Conservation (phyloP, 2,888 invertebrate species). For the Thecocarcelia acutangulata region DNA sequence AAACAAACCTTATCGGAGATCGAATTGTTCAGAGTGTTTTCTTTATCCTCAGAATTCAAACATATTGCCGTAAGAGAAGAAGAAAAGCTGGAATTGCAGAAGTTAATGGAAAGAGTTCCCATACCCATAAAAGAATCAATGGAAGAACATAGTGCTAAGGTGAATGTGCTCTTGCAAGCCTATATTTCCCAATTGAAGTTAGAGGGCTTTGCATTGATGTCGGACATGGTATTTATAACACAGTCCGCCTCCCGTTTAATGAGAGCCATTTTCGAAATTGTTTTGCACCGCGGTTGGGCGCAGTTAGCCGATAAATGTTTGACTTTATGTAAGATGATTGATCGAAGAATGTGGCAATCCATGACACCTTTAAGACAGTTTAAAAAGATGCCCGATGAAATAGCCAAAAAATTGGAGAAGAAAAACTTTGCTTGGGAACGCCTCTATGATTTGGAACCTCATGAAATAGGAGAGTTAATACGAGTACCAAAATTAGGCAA, state of each 20-base stretch:
- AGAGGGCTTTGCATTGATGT: constrained; percentile 99
- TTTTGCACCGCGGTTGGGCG: constrained; percentile 96
- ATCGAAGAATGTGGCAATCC: constrained; percentile 99
- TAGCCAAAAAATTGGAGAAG: constrained; percentile 98
- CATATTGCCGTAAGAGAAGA: constrained; percentile 96
- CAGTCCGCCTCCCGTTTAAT: constrained; percentile 97
- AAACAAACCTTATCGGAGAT: constrained; percentile 99
- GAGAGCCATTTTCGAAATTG: constrained; percentile 98
- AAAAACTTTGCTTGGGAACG: constrained; percentile 97
- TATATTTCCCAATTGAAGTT: constrained; percentile 99
- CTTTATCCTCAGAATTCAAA: constrained; percentile 97
- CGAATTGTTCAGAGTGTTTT: constrained; percentile 98
- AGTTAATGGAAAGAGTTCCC: constrained; percentile 94
- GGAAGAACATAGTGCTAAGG: constrained; percentile 97
- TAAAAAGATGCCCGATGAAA: constrained; percentile 97
- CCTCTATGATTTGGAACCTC: constrained; percentile 97
- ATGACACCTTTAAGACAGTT: constrained; percentile 99
- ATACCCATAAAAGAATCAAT: constrained; percentile 99
- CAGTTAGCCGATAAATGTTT: constrained; percentile 97
- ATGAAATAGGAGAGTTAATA: constrained; percentile 94
- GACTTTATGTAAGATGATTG: constrained; percentile 99
- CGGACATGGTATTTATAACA: constrained; percentile 99
- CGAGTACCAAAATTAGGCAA: constrained; percentile 85
- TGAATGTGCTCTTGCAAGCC: constrained; percentile 96
- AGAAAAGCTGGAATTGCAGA: constrained; percentile 97